Conservation (phyloP, 2,113 vertebrate species). For the Hippocampus guttulatus region DNA sequence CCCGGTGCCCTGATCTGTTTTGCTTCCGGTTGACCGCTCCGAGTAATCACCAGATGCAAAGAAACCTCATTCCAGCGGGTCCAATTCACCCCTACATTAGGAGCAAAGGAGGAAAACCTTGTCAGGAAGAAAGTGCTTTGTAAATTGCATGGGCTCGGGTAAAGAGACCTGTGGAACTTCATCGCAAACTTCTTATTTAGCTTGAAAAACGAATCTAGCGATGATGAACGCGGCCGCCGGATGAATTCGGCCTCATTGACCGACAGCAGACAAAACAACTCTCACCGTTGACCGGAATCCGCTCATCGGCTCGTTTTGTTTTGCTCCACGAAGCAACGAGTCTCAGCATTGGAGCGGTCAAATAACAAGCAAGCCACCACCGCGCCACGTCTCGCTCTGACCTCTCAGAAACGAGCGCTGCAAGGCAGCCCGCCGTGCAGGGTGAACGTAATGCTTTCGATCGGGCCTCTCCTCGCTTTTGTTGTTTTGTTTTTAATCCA, state of each 20-base stretch:
- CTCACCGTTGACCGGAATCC: neutral
- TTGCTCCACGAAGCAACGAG: neutral
- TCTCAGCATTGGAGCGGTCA: neutral
- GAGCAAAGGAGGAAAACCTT: too few species aligned
- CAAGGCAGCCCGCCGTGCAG: slow-evolving; percentile 23
- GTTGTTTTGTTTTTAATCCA: neutral
- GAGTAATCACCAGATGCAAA: slow-evolving; percentile 66
- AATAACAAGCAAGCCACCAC: neutral
- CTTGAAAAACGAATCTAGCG: too few species aligned
- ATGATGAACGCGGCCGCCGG: too few species aligned
- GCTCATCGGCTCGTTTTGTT: neutral
- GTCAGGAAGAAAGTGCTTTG: neutral
- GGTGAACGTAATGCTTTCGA: slow-evolving; percentile 45
- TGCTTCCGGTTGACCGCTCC: slow-evolving; percentile 64
- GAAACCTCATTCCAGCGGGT: slow-evolving; percentile 70
- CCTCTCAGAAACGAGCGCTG: slow-evolving; percentile 28
- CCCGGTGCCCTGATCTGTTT: slow-evolving; percentile 50
- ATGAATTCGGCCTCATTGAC: too few species aligned
- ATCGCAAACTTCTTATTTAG: neutral
- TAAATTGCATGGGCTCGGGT: neutral
- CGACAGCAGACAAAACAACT: neutral
- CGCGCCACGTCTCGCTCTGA: slow-evolving; percentile 10
- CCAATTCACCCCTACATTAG: slow-evolving; percentile 45
- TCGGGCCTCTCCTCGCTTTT: slow-evolving; percentile 23
- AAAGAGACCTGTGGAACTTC: neutral